These are phyloP conservation scores for Aptenodytes patagonicus DNA, from an alignment of 2,113 vertebrate genomes.

Conservation along the genomic window DNA sequence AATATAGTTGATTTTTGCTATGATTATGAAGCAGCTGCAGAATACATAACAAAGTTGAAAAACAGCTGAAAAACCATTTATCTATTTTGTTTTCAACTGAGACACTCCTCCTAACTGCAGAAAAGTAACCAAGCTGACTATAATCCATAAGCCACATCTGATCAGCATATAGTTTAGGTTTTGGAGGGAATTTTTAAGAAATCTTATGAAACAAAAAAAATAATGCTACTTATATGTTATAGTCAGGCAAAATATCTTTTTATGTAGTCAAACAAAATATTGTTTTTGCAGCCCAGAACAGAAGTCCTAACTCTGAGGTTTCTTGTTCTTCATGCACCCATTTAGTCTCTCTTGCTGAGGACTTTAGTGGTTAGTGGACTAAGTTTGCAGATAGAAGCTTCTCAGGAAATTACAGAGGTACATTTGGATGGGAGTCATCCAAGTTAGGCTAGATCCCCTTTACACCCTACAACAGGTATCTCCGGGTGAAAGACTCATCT, in stretches of 20 bases:
- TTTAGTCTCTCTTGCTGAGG: background rate
- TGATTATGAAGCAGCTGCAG: background rate
- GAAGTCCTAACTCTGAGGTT: background rate
- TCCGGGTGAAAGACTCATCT: background rate
- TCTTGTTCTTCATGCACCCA: background rate
- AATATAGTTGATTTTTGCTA: background rate
- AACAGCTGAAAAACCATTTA: background rate
- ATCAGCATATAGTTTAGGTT: background rate
- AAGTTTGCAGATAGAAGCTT: background rate
- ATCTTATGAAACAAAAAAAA: background rate
- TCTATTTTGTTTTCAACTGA: background rate
- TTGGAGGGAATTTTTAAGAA: background rate
- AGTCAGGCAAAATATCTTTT: background rate
- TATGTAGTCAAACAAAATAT: background rate
- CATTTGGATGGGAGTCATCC: background rate
- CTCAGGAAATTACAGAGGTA: background rate
- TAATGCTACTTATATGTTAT: background rate
- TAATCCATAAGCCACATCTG: background rate
- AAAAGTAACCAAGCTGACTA: background rate
- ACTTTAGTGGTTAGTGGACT: background rate
- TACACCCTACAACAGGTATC: background rate
- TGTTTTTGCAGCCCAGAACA: background rate
- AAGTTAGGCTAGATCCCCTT: background rate
- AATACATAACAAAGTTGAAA: background rate
- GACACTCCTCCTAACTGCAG: background rate